Conservation (phyloP, 1,140 invertebrate species). For the Octopus sinensis region DNA sequence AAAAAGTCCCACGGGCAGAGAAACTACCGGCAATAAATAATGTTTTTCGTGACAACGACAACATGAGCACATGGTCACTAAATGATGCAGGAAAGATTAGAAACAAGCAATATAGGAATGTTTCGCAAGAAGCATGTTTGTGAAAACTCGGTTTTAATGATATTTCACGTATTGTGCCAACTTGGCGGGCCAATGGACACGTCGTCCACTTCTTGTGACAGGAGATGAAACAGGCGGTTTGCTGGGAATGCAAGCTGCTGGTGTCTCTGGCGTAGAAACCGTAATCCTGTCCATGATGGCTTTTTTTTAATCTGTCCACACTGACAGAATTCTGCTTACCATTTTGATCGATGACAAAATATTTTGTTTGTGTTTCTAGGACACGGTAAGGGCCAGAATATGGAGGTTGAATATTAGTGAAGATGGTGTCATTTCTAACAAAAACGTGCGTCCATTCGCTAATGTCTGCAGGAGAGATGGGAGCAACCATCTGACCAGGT, state of each 20-base stretch:
- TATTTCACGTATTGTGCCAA: too few species aligned
- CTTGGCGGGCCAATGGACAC: neutral
- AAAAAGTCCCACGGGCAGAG: too few species aligned
- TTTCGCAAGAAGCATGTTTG: too few species aligned
- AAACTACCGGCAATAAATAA: too few species aligned
- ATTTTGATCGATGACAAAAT: conserved; percentile 15
- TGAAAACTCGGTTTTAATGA: too few species aligned
- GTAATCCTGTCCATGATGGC: neutral
- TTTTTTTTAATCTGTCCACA: conserved; percentile 19
- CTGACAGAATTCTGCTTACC: conserved; percentile 10
- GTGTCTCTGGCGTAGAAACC: neutral
- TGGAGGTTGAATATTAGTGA: conserved; percentile 1
- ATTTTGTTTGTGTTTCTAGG: conserved; percentile 11
- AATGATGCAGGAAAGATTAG: too few species aligned
- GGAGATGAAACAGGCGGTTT: neutral
- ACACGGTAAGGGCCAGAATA: conserved; percentile 24
- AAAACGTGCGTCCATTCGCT: too few species aligned
- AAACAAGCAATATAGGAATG: too few species aligned
- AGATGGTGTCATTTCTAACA: conserved; percentile 14
- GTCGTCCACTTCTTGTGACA: neutral
- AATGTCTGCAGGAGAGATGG: neutral
- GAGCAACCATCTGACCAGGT: neutral
- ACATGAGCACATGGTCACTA: too few species aligned
- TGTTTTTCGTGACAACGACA: too few species aligned
- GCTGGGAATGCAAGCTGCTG: neutral